Evolutionary conservation across 2,888 invertebrate species (phyloP).

Genomic region (Machimus atricapillus): DNA sequence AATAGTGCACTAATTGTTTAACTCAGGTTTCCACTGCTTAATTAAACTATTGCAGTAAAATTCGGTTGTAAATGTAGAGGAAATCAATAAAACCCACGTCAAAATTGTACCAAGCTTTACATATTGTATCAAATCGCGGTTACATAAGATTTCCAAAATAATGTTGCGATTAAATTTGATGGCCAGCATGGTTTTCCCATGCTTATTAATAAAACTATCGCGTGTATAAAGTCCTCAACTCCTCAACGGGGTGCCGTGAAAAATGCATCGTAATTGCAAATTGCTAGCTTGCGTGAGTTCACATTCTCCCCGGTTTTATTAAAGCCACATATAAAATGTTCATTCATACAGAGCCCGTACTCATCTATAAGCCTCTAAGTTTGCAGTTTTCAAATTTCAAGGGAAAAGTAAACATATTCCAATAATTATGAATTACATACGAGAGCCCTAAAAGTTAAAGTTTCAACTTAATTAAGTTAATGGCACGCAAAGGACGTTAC

Average conservation of each 20-base stretch:
- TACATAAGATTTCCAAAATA: not conserved
- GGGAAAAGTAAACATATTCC: not conserved
- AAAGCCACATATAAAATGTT: not conserved
- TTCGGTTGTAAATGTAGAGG: not conserved
- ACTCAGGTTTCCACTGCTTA: not conserved
- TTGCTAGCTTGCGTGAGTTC: not conserved
- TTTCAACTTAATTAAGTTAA: not conserved
- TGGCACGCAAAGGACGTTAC: not conserved
- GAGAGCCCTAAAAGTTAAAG: not conserved
- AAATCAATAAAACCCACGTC: not conserved
- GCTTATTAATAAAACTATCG: not conserved
- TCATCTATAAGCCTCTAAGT: not conserved
- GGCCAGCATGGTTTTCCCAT: not conserved
- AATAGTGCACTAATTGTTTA: not conserved
- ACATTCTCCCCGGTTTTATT: not conserved
- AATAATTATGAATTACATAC: not conserved
- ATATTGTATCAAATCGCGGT: not conserved
- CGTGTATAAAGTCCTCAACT: not conserved
- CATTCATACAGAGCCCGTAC: not conserved
- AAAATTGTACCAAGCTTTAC: not conserved
- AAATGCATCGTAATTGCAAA: not conserved
- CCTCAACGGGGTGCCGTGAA: not conserved
- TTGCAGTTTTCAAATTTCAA: not conserved
- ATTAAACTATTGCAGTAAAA: not conserved
- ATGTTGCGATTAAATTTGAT: not conserved